Percentiles rank a stretch among this genome's conserved stretches.
Evolutionary conservation across 2,888 invertebrate genomes (phyloP).

Genomic region (Nomada flava): DNA sequence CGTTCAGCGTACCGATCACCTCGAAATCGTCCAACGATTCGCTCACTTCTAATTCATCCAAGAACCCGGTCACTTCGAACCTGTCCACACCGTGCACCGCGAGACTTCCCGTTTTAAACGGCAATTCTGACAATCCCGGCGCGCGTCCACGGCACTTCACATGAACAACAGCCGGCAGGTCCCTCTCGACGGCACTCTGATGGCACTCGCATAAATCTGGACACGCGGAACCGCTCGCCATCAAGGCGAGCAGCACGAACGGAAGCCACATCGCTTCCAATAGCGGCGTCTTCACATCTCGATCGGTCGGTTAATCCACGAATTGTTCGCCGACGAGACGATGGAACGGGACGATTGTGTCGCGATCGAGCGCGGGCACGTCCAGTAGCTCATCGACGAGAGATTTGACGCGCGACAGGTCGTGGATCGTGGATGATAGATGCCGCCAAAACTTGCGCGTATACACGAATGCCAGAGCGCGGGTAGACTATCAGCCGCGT

Average conservation of each 20-base stretch:
- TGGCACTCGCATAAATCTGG: slow-evolving; percentile 79
- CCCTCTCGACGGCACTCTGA: slow-evolving; percentile 43
- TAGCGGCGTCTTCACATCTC: slow-evolving; percentile 68
- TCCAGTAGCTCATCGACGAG: slow-evolving; percentile 61
- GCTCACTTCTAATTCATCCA: slow-evolving; percentile 63
- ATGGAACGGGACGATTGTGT: slow-evolving; percentile 9
- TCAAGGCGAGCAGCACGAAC: slow-evolving; percentile 80
- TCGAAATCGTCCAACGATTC: slow-evolving; percentile 49
- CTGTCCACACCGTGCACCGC: slow-evolving; percentile 67
- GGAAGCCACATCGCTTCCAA: slow-evolving; percentile 79
- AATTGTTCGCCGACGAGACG: slow-evolving; percentile 17
- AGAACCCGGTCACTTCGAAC: slow-evolving; percentile 66
- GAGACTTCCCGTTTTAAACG: slow-evolving; percentile 66
- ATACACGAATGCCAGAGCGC: slow-evolving; percentile 57
- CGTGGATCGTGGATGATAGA: slow-evolving; percentile 30
- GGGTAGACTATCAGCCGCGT: slow-evolving; percentile 67
- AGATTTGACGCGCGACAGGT: slow-evolving; percentile 52
- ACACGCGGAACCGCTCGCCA: slow-evolving; percentile 81
- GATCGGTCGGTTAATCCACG: slow-evolving; percentile 48
- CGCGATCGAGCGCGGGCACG: slow-evolving; percentile 32
- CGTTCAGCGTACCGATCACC: slow-evolving; percentile 41
- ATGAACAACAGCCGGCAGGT: slow-evolving; percentile 55
- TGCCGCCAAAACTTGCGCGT: slow-evolving; percentile 63
- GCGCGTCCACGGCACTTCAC: slow-evolving; percentile 69
- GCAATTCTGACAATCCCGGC: slow-evolving; percentile 66